phyloP scores from a whole-genome alignment of 2,797 vertebrate genomes.

The Gymnodraco acuticeps region DNA sequence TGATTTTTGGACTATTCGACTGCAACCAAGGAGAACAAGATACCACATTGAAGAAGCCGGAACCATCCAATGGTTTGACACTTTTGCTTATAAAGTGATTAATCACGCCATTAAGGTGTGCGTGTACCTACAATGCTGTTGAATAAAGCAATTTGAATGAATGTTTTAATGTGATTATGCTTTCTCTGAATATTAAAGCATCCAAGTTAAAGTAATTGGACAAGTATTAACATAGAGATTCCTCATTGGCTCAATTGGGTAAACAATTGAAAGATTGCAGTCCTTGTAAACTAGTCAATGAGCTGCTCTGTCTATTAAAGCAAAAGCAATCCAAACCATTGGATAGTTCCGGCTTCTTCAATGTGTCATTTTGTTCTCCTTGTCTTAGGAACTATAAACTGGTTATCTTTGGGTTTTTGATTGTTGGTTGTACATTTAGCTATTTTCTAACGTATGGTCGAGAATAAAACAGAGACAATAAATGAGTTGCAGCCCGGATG shows the following conservation, averaged over 20 bases:
- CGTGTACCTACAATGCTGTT: constrained; percentile 33
- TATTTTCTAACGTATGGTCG: neutral
- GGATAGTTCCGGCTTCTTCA: neutral
- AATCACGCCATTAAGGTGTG: constrained; percentile 48
- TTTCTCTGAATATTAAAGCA: constrained; percentile 18
- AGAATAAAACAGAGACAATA: constrained; percentile 1
- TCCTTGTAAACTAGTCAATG: constrained; percentile 6
- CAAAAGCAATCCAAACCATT: constrained; percentile 3
- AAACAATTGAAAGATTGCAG: neutral
- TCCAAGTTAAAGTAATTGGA: constrained; percentile 48
- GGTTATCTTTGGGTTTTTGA: neutral
- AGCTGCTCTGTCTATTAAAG: constrained; percentile 19
- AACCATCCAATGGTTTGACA: neutral
- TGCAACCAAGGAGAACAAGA: too few species aligned
- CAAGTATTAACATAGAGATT: constrained; percentile 42
- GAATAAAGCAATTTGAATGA: constrained; percentile 10
- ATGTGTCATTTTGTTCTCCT: neutral
- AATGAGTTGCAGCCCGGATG: neutral
- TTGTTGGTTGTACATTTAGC: neutral
- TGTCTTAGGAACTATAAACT: neutral
- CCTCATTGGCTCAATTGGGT: constrained; percentile 36
- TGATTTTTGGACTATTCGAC: too few species aligned
- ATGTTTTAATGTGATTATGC: constrained; percentile 28
- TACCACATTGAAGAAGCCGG: neutral
- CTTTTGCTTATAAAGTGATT: constrained; percentile 20